Base-by-base conservation (phyloP, 2,888 invertebrate species). In the Pseudococcus jackbeardsleyi region DNA sequence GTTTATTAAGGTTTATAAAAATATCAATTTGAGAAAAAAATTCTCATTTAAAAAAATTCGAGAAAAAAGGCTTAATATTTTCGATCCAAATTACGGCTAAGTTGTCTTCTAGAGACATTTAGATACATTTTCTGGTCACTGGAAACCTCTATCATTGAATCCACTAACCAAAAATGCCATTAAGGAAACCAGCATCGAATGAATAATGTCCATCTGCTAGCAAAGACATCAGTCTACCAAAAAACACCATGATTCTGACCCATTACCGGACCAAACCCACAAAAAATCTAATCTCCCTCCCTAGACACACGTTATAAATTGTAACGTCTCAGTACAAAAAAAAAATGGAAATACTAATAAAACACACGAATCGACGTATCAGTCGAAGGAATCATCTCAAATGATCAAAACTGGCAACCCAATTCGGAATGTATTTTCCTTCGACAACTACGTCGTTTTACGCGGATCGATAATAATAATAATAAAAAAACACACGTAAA, bases 401-500 rank as follows among this genome's bases (percentile, higher is more conserved):
- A 46, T 50, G 1, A 17, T 12, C 17, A 54, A 54, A 54, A 19
- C 59, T 33, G 50, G 5, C 19, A 19, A 19, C 6, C 6, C n/a
- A 59, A 59, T 59, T 59, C 59, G 59, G 59, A 59, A 59, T 59
- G 59, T 59, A 19, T 59, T 59, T 19, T 19, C 19, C 19, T 19
- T 59, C 59, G 59, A 59, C 59, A 19, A n/a, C 19, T 19, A 59
- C 59, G 59, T 59, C 59, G 59, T 19, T n/a, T 59, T 59, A 19
- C 59, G 59, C 59, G 8, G 12, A 17, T 19, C 19, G 15, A 17
- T 54, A 12, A 54, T 19, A 59, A 54, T 19, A 59, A 19, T 19
- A 19, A 59, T 7, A 59, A 59, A 59, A 19, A 72, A 72, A 72
- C 8, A 72, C 68, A 72, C 68, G 68, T 72, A 72, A 26, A 72